Conservation (phyloP, 92 coral and sea anemone genomes). For the Desmophyllum pertusum region DNA sequence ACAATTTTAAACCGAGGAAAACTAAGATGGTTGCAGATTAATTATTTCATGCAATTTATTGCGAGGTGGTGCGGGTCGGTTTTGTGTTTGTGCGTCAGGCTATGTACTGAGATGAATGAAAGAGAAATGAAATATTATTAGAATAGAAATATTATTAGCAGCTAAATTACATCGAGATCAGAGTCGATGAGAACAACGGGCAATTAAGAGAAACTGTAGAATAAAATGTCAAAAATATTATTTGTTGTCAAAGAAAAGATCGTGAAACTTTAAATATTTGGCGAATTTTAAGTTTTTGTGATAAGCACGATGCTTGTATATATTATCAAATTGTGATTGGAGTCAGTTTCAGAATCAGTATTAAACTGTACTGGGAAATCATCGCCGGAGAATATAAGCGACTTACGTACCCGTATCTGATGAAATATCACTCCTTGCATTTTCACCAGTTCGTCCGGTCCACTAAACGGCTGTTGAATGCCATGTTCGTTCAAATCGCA, state of each 20-base stretch:
- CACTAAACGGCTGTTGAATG: slow-evolving; percentile 23
- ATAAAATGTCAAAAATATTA: not conserved
- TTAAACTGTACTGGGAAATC: not conserved
- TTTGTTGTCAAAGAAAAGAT: not conserved
- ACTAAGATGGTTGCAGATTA: too few relatives aligned
- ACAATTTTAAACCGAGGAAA: too few relatives aligned
- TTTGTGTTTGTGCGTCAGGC: not conserved
- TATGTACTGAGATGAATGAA: not conserved
- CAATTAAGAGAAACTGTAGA: not conserved
- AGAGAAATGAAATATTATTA: not conserved
- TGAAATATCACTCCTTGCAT: slow-evolving; percentile 54
- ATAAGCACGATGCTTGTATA: not conserved
- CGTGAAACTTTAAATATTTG: not conserved
- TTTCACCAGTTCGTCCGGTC: slow-evolving; percentile 26
- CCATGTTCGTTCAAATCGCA: slow-evolving; percentile 57
- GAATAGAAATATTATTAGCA: too few relatives aligned
- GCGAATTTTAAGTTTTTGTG: not conserved
- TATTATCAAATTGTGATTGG: too few relatives aligned
- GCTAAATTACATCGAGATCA: not conserved
- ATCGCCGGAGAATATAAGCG: not conserved
- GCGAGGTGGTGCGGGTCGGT: too few relatives aligned
- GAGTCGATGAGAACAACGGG: not conserved
- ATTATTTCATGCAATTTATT: too few relatives aligned
- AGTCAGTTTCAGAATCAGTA: not conserved
- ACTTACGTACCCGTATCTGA: slow-evolving; percentile 58